A percentile compares a stretch with the other conserved stretches of the same genome.
These are phyloP conservation scores for Brachypteracias leptosomus DNA, from an alignment of 2,113 vertebrate species.

Conservation along the genomic window DNA sequence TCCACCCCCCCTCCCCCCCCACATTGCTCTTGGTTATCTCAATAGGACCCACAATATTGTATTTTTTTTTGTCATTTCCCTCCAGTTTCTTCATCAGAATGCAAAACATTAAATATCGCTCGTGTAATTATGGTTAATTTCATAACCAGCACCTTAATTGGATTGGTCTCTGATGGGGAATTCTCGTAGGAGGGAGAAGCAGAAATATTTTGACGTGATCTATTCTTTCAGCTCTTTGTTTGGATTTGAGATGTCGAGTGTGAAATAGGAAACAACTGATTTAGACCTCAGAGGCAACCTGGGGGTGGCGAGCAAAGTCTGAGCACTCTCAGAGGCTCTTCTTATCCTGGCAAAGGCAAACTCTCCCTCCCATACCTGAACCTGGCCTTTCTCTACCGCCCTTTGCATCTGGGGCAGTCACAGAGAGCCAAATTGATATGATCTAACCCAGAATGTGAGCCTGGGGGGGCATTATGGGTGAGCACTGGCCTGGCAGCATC, in stretches of 20 bases:
- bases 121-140: conserved; percentile 65
- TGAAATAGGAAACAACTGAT: conserved; percentile 10
- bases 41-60: not conserved
- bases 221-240: conserved; percentile 43
- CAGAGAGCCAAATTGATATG: not conserved
- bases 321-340: not conserved
- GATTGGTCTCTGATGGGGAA: conserved; percentile 60
- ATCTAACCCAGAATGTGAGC: not conserved
- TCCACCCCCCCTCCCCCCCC: not conserved
- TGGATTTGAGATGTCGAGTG: conserved; percentile 25
- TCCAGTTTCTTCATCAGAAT: conserved; percentile 53
- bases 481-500: not conserved
- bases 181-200: conserved; percentile 50
- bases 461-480: not conserved
- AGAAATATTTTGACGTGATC: conserved; percentile 57
- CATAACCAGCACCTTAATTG: conserved; percentile 68
- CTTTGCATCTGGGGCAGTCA: not conserved
- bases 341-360: not conserved
- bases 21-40: not conserved
- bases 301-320: not conserved
- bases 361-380: fast-evolving
- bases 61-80: not conserved
- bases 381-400: not conserved
- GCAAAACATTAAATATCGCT: conserved; percentile 44
- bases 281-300: not conserved